Base-by-base conservation (phyloP, 2,113 vertebrate genomes). In the Malurus elegans region DNA sequence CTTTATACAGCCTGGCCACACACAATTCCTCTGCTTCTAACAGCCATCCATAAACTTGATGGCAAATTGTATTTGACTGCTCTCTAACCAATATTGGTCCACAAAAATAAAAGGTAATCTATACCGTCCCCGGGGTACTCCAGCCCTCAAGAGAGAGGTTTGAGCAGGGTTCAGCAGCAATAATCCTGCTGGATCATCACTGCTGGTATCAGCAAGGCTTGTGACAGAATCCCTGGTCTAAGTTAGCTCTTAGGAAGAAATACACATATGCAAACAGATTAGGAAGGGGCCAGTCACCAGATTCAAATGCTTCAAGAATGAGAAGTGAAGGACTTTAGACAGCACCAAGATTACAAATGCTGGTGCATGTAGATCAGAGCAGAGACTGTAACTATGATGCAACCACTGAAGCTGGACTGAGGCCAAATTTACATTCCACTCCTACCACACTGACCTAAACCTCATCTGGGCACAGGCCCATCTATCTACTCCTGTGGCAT, bases 371-470 rank as follows among this genome's bases (percentile, higher is more conserved):
- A 56, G 47, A 75, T 73, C 50, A 26, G 47, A 82, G 66, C 29
- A 69, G 3, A 83, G 71, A 21, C 88, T 78, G 54, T 26, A 80
- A 67, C 70, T 86, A 24, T 6, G 17, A 73, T 24, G 58, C 88
- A 90, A 88, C 25, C 72, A 45, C 71, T 88, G 4, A 80, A 57
- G 19, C 2, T 86, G 86, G 92, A 58, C 34, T 40, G 48, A 51
- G 14, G 79, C 94, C 94, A 93, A 78, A 86, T 78, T 90, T 90
- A 92, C 79, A 90, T 95, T 95, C 86, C 64, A 76, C 42, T 93
- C 34, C 56, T 34, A 58, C 67, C 92, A 94, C 64, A 70, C 29
- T 34, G 44, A 32, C 60, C 56, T 73, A 80, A 95, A 67, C 38
- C 32, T 93, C 71, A 83, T 70, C 66, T 83, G 60, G 40, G 79